Percentiles rank a stretch among this genome's conserved stretches.
phyloP scores from a whole-genome alignment of 1,140 invertebrate species.

The Pomacea maculata region DNA sequence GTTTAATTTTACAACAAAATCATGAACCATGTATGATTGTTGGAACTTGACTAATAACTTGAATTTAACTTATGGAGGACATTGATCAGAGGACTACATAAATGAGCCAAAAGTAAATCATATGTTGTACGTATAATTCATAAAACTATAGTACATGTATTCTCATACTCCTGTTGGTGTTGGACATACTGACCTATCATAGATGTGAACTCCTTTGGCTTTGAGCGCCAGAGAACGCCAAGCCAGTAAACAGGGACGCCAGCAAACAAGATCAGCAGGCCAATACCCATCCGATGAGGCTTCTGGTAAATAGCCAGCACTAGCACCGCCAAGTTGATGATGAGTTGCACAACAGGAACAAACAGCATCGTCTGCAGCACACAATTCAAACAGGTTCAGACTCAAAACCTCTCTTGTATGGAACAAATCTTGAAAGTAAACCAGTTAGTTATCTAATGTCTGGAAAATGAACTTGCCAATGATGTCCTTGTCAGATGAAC shows the following conservation, averaged over 20 bases:
- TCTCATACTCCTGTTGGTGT: neutral
- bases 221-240: slow-evolving; percentile 66
- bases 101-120: no score
- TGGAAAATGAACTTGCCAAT: no score
- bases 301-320: slow-evolving; percentile 69
- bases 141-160: neutral
- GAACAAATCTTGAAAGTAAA: no score
- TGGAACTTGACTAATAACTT: neutral
- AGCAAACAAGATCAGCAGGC: slow-evolving; percentile 71
- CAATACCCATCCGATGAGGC: slow-evolving; percentile 82
- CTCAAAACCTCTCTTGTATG: neutral
- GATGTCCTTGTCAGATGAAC: no score
- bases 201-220: slow-evolving; percentile 69
- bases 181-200: slow-evolving; percentile 35
- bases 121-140: neutral
- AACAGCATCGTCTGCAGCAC: slow-evolving; percentile 41
- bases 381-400: neutral
- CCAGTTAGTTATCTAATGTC: no score
- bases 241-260: slow-evolving; percentile 69
- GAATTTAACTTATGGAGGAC: no score
- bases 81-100: neutral
- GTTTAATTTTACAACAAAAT: neutral
- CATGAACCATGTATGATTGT: neutral
- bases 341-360: slow-evolving; percentile 39
- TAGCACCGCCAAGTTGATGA: slow-evolving; percentile 44